Percentiles rank a stretch among this genome's conserved stretches.
phyloP scores from a whole-genome alignment of 2,888 invertebrate genomes.

The Orthonychiurus folsomi region DNA sequence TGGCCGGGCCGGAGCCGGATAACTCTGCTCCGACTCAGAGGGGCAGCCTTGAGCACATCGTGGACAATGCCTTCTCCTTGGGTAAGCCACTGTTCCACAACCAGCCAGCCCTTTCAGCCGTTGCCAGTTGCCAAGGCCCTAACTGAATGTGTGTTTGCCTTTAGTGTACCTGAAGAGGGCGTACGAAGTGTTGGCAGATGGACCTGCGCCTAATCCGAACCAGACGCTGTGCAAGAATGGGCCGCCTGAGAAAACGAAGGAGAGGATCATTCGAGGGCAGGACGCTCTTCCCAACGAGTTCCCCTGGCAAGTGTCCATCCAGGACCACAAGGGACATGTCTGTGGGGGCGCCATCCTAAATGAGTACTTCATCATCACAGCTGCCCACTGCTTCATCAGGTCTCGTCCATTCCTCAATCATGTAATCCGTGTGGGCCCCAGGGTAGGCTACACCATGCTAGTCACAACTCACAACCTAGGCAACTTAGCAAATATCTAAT shows the following conservation, averaged over 20 bases:
- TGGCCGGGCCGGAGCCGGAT: background rate
- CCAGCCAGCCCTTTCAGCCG: background rate
- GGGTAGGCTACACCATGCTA: too few relatives aligned
- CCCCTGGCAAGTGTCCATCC: conserved; percentile 45
- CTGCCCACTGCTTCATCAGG: conserved; percentile 40
- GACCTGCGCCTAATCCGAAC: conserved; percentile 29
- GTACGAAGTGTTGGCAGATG: conserved; percentile 28
- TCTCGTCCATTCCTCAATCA: conserved; percentile 4
- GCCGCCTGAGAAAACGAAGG: conserved; percentile 17
- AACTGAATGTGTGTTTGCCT: background rate
- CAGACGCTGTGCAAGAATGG: conserved; percentile 27
- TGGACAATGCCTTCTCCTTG: conserved; percentile 38
- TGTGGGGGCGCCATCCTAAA: conserved; percentile 45
- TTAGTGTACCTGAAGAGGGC: conserved; percentile 38
- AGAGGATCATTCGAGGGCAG: conserved; percentile 43
- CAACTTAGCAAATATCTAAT: too few relatives aligned
- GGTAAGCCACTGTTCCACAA: conserved; percentile 26
- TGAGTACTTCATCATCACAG: conserved; percentile 43
- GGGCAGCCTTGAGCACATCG: background rate
- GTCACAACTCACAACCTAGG: too few relatives aligned
- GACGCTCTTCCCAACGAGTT: conserved; percentile 43
- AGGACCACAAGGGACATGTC: conserved; percentile 43
- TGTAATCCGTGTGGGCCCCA: background rate
- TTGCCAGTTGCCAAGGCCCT: background rate
- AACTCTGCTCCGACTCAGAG: conserved; percentile 1